Evolutionary conservation across 2,888 invertebrate genomes (phyloP), one percentile per base, ranked within the genome.

Genomic region (Athalia cordata): DNA sequence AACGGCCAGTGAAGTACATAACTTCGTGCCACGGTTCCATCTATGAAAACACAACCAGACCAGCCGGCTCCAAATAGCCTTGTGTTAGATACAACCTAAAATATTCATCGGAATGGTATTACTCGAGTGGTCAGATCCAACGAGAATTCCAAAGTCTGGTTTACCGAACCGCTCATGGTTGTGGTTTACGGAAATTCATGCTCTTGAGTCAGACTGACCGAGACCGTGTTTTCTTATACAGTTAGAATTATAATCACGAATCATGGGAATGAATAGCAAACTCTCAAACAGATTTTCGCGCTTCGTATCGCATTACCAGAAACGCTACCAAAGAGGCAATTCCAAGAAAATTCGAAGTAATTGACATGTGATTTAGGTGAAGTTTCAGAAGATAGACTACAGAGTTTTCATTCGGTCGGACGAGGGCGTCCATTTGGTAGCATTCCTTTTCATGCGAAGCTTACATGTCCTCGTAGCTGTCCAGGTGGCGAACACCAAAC

Each of bases 51-150:
- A 29, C 29, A 29, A 29, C 29, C 29, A 29, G 29, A 29, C 29
- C 29, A 29, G 29, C 29, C 29, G 29, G 29, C 29, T 29, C 29
- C 29, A 29, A 29, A 29, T 29, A 29, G 29, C 29, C 29, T 29
- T 29, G 29, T 29, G 29, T 29, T 29, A 29, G 29, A 29, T 29
- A 29, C 13, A 52, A 52, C 52, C 47, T 68, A 52, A 50, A 68
- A 29, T 68, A 68, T 68, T 68, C 67, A 52, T 68, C 11, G 67
- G 47, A 68, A 68, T 68, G 9, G 67, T 43, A 68, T 68, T 52
- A 68, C 50, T 52, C n/a, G 43, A 8, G 45, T 52, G 67, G 67
- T 52, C 67, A 68, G 13, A 52, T 52, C 67, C 29, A 68, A 5
- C 67, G 15, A 52, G 52, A 68, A 50, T 50, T 13, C 15, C 67